Evolutionary conservation across 2,113 vertebrate species (phyloP).

Genomic region (Tragelaphus buxtoni): DNA sequence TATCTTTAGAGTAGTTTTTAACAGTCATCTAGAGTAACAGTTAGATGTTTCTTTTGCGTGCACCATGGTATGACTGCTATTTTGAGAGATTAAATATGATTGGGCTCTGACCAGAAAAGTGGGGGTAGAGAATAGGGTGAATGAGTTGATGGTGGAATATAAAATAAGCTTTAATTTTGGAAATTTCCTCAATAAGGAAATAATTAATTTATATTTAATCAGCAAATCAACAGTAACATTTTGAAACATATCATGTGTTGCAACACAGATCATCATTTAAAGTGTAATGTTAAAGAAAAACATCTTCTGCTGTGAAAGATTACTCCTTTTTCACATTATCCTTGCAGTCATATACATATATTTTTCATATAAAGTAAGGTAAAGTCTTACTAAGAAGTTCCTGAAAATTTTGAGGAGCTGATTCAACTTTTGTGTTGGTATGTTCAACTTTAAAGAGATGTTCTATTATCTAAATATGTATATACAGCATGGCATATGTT

Average conservation of each 20-base stretch:
- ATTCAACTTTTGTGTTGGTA: not conserved
- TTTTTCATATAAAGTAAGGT: not conserved
- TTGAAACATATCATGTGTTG: not conserved
- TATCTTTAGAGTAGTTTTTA: not conserved
- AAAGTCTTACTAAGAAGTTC: not conserved
- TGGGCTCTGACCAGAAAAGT: not conserved
- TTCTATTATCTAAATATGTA: not conserved
- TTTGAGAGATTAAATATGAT: not conserved
- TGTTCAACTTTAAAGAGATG: not conserved
- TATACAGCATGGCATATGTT: not conserved
- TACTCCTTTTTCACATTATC: not conserved
- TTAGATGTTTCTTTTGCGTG: not conserved
- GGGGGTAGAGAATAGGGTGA: not conserved
- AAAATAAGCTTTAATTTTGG: not conserved
- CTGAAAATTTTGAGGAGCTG: not conserved
- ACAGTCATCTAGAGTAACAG: not conserved
- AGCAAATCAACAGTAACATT: not conserved
- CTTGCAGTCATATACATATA: not conserved
- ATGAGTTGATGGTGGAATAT: not conserved
- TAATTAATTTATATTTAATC: not conserved
- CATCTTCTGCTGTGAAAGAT: not conserved
- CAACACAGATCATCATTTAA: not conserved
- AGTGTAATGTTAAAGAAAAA: not conserved
- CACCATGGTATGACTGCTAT: not conserved
- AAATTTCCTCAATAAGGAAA: not conserved